A percentile compares a stretch with the other conserved stretches of the same genome.
These are phyloP conservation scores for Seira sanloemensis DNA, from an alignment of 2,888 invertebrate genomes.

Conservation along the genomic window DNA sequence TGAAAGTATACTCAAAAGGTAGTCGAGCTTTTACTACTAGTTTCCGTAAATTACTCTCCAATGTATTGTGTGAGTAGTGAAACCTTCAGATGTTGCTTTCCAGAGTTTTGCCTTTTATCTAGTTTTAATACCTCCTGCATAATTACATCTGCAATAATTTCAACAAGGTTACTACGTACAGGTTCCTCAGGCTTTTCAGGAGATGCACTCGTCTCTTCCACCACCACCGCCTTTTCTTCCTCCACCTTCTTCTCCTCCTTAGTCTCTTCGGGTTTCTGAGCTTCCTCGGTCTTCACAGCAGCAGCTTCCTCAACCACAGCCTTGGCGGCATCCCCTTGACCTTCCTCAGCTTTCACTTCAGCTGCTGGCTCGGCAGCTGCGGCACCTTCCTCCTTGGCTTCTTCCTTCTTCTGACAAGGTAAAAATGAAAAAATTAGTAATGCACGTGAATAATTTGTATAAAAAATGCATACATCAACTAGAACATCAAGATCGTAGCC, in stretches of 20 bases:
- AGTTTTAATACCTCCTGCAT: too few species aligned
- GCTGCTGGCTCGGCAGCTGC: constrained; percentile 52
- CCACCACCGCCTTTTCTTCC: constrained; percentile 58
- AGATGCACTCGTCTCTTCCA: constrained; percentile 55
- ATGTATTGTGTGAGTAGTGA: too few species aligned
- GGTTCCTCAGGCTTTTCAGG: constrained; percentile 56
- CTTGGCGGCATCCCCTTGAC: constrained; percentile 39
- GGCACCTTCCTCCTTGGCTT: constrained; percentile 61
- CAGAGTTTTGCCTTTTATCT: too few species aligned
- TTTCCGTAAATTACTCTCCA: too few species aligned
- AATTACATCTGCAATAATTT: too few species aligned
- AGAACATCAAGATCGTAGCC: too few species aligned
- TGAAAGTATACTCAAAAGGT: too few species aligned
- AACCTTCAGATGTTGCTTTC: too few species aligned
- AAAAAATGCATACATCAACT: too few species aligned
- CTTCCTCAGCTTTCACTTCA: constrained; percentile 60
- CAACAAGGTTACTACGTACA: constrained; percentile 23
- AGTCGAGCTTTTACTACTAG: too few species aligned
- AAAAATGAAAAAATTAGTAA: constrained; percentile 25
- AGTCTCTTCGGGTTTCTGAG: constrained; percentile 38
- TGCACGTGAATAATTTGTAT: not conserved
- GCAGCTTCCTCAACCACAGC: constrained; percentile 41
- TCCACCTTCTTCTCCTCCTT: constrained; percentile 63
- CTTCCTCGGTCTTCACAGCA: constrained; percentile 47
- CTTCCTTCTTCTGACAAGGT: constrained; percentile 68